Conservation (phyloP, 1,140 invertebrate genomes). For the Drosophila suzukii region DNA sequence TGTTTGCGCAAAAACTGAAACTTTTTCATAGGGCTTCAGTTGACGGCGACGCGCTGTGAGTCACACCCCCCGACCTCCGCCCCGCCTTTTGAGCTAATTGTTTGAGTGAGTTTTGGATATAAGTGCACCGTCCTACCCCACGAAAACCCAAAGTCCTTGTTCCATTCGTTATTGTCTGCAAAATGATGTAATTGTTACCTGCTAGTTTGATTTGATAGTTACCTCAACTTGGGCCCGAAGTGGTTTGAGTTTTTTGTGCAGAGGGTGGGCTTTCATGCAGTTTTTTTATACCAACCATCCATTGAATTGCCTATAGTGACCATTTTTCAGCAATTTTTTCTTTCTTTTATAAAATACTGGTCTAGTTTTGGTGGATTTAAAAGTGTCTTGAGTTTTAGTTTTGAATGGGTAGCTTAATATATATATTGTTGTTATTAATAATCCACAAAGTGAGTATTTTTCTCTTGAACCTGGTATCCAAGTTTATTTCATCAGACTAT, state of each 20-base stretch:
- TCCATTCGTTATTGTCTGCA: slow-evolving; percentile 27
- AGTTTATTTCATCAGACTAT: too few relatives aligned
- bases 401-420: too few relatives aligned
- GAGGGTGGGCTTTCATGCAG: neutral
- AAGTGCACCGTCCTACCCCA: slow-evolving; percentile 20
- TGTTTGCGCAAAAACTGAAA: slow-evolving; percentile 80
- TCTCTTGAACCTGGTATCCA: too few relatives aligned
- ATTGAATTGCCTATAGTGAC: too few relatives aligned
- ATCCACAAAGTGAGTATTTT: too few relatives aligned
- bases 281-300: neutral
- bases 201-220: slow-evolving; percentile 34
- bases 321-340: neutral
- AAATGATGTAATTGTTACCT: slow-evolving; percentile 68
- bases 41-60: slow-evolving; percentile 49
- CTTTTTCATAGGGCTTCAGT: slow-evolving; percentile 77
- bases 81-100: slow-evolving; percentile 60
- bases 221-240: slow-evolving; percentile 19
- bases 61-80: slow-evolving; percentile 5
- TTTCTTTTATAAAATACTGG: neutral
- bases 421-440: too few relatives aligned
- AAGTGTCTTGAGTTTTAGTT: too few relatives aligned
- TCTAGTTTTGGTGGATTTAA: neutral
- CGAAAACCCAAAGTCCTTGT: slow-evolving; percentile 14
- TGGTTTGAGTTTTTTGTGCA: slow-evolving; percentile 8
- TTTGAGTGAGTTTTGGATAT: slow-evolving; percentile 59